A percentile compares a stretch with the other conserved stretches of the same genome.
phyloP scores from a whole-genome alignment of 2,797 vertebrate species.

The Enteromius fasciolatus region DNA sequence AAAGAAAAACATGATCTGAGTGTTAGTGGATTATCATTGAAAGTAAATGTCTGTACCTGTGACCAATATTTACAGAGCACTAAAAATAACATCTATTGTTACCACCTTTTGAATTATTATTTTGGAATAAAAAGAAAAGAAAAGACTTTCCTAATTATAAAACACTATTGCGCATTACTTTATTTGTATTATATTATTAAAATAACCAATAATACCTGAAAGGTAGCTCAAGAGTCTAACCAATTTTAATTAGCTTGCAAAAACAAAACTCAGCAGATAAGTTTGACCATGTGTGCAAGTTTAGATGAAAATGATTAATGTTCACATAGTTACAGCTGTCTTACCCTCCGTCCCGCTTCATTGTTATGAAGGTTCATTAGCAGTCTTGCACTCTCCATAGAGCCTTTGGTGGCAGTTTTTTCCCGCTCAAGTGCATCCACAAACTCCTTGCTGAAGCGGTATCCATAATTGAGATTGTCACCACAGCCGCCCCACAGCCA shows the following conservation, averaged over 20 bases:
- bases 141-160: no score
- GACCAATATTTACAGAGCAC: no score
- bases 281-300: neutral
- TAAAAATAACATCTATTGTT: no score
- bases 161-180: no score
- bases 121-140: no score
- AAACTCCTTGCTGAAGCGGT: constrained; percentile 97
- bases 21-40: no score
- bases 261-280: neutral
- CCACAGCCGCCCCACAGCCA: constrained; percentile 99
- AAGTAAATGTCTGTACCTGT: no score
- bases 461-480: constrained; percentile 96
- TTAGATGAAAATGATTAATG: neutral
- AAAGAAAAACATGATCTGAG: no score
- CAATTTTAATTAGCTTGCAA: neutral
- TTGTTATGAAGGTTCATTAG: constrained; percentile 98
- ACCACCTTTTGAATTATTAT: no score
- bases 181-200: no score
- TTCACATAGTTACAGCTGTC: constrained; percentile 51
- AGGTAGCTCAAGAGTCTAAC: neutral
- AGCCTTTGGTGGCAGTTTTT: constrained; percentile 89
- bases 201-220: no score
- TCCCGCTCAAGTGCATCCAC: constrained; percentile 95
- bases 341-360: constrained; percentile 92
- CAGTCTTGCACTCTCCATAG: constrained; percentile 87